phyloP scores from a whole-genome alignment of 2,797 vertebrate species.

The Falco berigora region DNA sequence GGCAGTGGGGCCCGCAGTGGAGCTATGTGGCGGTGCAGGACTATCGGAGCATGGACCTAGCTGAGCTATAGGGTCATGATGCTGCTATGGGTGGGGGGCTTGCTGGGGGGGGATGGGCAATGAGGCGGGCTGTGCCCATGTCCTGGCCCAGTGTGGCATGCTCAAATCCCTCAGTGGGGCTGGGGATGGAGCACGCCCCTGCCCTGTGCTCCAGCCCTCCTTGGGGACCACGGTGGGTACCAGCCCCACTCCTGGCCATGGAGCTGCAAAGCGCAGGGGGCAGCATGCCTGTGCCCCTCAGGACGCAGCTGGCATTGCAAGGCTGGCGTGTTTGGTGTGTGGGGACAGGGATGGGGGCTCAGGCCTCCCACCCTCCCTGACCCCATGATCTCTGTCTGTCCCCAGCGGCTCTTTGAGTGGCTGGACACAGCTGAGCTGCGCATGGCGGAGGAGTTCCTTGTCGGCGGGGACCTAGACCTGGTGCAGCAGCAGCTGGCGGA shows the following conservation, averaged over 20 bases:
- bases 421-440: constrained; percentile 81
- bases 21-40: neutral
- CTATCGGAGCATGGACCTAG: neutral
- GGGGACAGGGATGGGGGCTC: neutral
- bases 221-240: neutral
- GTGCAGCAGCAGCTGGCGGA: constrained; percentile 84
- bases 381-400: neutral
- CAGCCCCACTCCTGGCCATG: neutral
- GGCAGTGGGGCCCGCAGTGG: neutral
- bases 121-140: fast-evolving
- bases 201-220: too few relatives aligned
- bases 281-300: too few relatives aligned
- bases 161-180: neutral
- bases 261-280: neutral
- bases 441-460: constrained; percentile 79
- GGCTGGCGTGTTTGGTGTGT: too few relatives aligned
- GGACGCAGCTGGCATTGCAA: too few relatives aligned
- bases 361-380: too few relatives aligned
- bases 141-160: neutral
- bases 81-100: neutral
- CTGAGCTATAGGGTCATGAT: neutral
- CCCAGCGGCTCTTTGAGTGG: constrained; percentile 83
- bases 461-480: constrained; percentile 79
- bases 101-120: neutral
- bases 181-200: neutral